phyloP scores from a whole-genome alignment of 2,113 vertebrate species.

The Micronisus gabar region DNA sequence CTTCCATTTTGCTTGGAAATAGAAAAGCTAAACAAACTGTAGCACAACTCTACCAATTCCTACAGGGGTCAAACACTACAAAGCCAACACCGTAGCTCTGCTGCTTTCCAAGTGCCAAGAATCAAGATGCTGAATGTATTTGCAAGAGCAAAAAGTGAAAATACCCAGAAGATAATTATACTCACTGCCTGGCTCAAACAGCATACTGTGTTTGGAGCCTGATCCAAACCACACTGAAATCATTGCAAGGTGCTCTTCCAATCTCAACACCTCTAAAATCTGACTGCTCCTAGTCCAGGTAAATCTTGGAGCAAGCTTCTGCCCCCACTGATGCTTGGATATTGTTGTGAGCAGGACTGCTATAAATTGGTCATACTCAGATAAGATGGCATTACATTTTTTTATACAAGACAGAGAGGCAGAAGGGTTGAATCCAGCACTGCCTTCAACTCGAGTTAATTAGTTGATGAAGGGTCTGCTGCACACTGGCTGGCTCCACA shows the following conservation, averaged over 20 bases:
- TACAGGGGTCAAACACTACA: background rate
- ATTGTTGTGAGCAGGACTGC: background rate
- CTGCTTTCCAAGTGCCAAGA: background rate
- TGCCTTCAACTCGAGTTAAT: background rate
- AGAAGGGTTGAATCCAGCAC: background rate
- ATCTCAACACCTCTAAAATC: background rate
- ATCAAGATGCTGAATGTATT: background rate
- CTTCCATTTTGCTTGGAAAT: background rate
- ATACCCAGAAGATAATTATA: background rate
- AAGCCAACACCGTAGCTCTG: background rate
- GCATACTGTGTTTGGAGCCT: background rate
- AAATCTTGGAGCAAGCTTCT: background rate
- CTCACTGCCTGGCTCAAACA: background rate
- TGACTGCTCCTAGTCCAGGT: background rate
- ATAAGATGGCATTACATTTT: background rate
- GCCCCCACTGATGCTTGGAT: background rate
- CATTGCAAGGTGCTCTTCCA: background rate
- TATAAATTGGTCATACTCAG: background rate
- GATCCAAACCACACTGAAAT: background rate
- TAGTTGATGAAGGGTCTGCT: conserved; percentile 50
- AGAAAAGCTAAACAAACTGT: background rate
- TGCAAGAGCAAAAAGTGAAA: background rate
- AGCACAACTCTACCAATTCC: background rate
- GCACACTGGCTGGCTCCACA: background rate
- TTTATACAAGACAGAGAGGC: background rate